These are phyloP conservation scores for Minunthozetes semirufus DNA, from an alignment of 2,888 invertebrate species.

Conservation along the genomic window DNA sequence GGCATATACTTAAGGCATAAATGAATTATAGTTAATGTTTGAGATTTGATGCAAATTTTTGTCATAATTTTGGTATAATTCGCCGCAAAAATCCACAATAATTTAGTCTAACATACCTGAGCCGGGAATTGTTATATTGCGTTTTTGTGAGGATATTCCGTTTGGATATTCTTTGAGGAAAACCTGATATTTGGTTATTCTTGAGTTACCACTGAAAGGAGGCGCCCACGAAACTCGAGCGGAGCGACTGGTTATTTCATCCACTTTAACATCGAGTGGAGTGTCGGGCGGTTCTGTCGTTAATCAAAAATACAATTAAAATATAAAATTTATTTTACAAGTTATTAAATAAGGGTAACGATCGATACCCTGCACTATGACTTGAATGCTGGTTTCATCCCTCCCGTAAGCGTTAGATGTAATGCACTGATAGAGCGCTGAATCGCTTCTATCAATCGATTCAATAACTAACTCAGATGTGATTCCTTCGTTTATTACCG, in stretches of 20 bases:
- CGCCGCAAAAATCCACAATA: conserved; percentile 47
- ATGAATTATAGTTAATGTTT: background rate
- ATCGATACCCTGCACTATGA: conserved; percentile 72
- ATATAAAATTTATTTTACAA: background rate
- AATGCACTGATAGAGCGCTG: conserved; percentile 55
- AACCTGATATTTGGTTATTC: conserved; percentile 38
- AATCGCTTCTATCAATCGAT: conserved; percentile 57
- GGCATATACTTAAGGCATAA: background rate
- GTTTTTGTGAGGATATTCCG: conserved; percentile 3
- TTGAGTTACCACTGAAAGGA: conserved; percentile 54
- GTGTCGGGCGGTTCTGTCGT: conserved; percentile 72
- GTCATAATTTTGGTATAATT: conserved; percentile 35
- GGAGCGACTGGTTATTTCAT: conserved; percentile 73
- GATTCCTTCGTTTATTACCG: conserved; percentile 46
- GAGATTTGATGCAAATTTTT: conserved; percentile 1
- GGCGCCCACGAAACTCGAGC: conserved; percentile 82
- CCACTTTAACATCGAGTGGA: conserved; percentile 74
- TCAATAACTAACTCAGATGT: conserved; percentile 56
- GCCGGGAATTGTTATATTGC: conserved; percentile 17
- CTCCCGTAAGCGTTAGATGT: conserved; percentile 79
- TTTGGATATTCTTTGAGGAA: conserved; percentile 35
- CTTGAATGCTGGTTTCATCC: conserved; percentile 80
- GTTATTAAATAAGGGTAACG: background rate
- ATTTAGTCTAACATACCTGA: conserved; percentile 53
- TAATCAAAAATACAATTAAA: background rate